These are phyloP conservation scores for Poecilia gillii DNA, from an alignment of 2,797 vertebrate species.

Conservation along the genomic window DNA sequence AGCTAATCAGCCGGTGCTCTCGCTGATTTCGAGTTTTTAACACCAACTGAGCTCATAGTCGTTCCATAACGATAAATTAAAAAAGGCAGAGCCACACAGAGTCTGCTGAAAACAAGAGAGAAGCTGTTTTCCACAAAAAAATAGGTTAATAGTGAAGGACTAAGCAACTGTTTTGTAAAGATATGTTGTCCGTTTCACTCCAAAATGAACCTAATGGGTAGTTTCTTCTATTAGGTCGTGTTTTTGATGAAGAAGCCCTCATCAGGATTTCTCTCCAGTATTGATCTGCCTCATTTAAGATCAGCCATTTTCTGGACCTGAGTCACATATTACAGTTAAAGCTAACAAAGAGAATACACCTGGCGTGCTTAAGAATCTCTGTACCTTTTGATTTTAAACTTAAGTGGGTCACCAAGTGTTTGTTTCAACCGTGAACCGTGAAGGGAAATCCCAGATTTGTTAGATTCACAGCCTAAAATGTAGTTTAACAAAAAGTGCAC, in stretches of 20 bases:
- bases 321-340: neutral
- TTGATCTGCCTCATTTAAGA: neutral
- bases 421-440: neutral
- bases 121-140: neutral
- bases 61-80: neutral
- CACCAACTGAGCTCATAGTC: conserved; percentile 1
- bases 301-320: neutral
- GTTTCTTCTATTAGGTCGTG: neutral
- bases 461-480: neutral
- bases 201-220: neutral
- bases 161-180: neutral
- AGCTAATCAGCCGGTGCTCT: conserved; percentile 15
- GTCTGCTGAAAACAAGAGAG: neutral
- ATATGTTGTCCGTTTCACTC: neutral
- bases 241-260: neutral
- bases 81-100: neutral
- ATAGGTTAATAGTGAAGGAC: neutral
- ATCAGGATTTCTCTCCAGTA: neutral
- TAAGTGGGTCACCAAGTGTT: neutral
- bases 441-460: neutral
- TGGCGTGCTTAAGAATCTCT: neutral
- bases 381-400: neutral
- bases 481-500: neutral
- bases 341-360: neutral
- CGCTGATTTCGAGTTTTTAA: conserved; percentile 17